Base-by-base conservation (phyloP, 2,888 invertebrate genomes). In the Drosophila koepferae region DNA sequence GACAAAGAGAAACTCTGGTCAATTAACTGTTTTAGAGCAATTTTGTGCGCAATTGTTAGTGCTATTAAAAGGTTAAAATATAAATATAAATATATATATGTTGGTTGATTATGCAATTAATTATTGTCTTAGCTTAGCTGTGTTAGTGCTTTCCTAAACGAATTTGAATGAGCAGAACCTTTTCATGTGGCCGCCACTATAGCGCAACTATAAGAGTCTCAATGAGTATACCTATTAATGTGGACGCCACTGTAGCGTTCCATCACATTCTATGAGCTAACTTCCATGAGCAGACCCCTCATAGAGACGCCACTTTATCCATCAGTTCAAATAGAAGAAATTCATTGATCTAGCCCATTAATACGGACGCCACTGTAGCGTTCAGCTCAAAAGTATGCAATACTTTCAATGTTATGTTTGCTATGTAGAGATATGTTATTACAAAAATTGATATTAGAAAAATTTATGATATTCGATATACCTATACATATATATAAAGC, bases 1-100 rank as follows among this genome's bases (percentile, higher is more conserved):
- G 76, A 74, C 69, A 72, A 69, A 70, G 77, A 80, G 69, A 36
- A 66, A 89, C 72, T 78, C 68, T 85, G 74, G 86, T 87, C 86
- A 87, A 87, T 87, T 87, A 87, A 87, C 86, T 82, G 86, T 89
- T 89, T 87, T 89, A 87, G 88, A 88, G 88, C 80, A 80, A 78
- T 82, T 89, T 89, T 89, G 85, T 74, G 89, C 72, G 81, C 78
- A 74, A 85, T 63, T 77, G 85, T 89, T 86, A 86, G 87, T 80
- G 87, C 74, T 84, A 74, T 89, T 86, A 72, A 72, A 71, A 80
- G 53, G 80, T 68, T 80, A 74, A 70, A 40, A 56, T 66, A 54
- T 66, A n/a, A 28, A 38, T 63, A 44, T 28, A 43, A 28, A 6
- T 51, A 16, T 53, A 54, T 16, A 43, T 63, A 38, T 58, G 67